Evolutionary conservation across 2,888 invertebrate genomes (phyloP), one percentile per base, ranked within the genome.

Genomic region (Drosophila atroscutellata): DNA sequence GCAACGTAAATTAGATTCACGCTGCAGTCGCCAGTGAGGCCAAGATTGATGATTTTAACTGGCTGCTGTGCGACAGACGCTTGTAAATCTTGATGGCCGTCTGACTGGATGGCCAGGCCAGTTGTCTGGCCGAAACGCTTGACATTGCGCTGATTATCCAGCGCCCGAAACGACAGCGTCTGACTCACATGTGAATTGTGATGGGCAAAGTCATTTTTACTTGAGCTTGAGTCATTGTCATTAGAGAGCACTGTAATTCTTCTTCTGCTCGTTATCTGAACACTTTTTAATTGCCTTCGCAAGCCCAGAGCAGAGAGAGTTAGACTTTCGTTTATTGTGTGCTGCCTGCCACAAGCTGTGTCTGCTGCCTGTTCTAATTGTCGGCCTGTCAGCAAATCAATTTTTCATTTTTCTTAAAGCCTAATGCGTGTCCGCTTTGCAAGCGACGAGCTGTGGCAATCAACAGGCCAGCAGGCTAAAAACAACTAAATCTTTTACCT

Each of bases 41-140:
- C 56, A 69, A 90, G 90, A 86, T 90, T 86, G 90, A 90, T 86
- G 90, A 66, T 72, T 79, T 76, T 72, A 62, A 72, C 68, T 73
- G 74, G 72, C 86, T 75, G 86, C 81, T 64, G 45, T 15, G 75
- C 30, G 80, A 71, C 73, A 57, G 54, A 63, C 59, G 80, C 74
- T 74, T 81, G 75, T 87, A 77, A 72, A 83, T 85, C 81, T 83
- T 67, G 58, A 70, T 70, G 73, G 37, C 36, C 54, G 54, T 59
- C 60, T 30, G 58, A 15, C 52, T 64, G 58, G 50, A 2, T 57
- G 20, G 11, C 54, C 49, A 24, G 42, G 32, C 13, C 13, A 1
- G 13, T 55, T 52, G 57, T 32, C 57, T 65, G 69, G 24, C 66
- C 58, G 67, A 63, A 69, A 63, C 51, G 79, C 71, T 81, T 89